Percentiles rank a stretch among this genome's conserved stretches.
These are phyloP conservation scores for Xylophagus ater DNA, from an alignment of 2,888 invertebrate species.

Conservation along the genomic window DNA sequence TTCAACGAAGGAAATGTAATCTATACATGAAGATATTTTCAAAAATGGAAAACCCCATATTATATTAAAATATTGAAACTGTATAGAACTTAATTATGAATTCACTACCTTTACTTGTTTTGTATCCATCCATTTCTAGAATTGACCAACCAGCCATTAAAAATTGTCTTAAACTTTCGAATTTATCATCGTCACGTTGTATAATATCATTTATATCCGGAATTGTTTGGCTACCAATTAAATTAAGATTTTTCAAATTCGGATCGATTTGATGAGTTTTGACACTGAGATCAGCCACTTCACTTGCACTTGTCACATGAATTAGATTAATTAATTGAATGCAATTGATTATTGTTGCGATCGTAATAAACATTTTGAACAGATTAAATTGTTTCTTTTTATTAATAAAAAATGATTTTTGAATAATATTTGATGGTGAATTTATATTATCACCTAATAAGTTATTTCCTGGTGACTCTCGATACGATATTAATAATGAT, in stretches of 20 bases:
- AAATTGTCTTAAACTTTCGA: slow-evolving; percentile 12
- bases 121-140: slow-evolving; percentile 35
- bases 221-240: slow-evolving; percentile 35
- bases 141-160: slow-evolving; percentile 28
- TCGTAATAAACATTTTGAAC: not conserved
- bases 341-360: not conserved
- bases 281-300: slow-evolving; percentile 17
- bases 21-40: not conserved
- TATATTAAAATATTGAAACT: not conserved
- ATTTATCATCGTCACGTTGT: slow-evolving; percentile 28
- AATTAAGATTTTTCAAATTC: slow-evolving; percentile 32
- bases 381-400: too few species aligned
- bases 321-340: too few species aligned
- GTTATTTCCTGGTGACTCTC: not conserved
- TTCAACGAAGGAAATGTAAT: not conserved
- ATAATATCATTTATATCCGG: slow-evolving; percentile 25
- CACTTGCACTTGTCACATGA: slow-evolving; percentile 17
- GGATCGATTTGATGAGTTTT: slow-evolving; percentile 30
- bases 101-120: slow-evolving; percentile 30
- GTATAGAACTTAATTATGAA: not conserved
- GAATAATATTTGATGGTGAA: too few species aligned
- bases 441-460: too few species aligned
- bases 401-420: too few species aligned
- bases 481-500: not conserved
- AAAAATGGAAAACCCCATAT: not conserved